A percentile compares a stretch with the other conserved stretches of the same genome.
Evolutionary conservation across 2,113 vertebrate genomes (phyloP).

Genomic region (Spea bombifrons): DNA sequence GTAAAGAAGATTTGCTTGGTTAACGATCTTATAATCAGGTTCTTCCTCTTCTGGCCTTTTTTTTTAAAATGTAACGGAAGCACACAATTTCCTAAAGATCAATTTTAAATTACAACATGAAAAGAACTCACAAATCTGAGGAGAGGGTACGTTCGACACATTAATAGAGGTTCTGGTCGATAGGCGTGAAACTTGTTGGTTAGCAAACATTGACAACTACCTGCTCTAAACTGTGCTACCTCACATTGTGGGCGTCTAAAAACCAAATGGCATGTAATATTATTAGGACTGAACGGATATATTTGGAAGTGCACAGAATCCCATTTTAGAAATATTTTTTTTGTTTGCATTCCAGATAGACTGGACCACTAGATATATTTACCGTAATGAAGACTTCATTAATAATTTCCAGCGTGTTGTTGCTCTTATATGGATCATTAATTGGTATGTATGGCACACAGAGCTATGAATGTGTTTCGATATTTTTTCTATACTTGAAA

Average conservation of each 20-base stretch:
- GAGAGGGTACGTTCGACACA: constrained; percentile 52
- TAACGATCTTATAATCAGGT: background rate
- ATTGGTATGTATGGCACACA: constrained; percentile 1
- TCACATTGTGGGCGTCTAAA: constrained; percentile 34
- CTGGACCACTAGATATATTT: background rate
- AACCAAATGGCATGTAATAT: constrained; percentile 24
- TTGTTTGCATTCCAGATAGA: background rate
- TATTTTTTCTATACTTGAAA: background rate
- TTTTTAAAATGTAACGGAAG: constrained; percentile 41
- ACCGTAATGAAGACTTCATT: background rate
- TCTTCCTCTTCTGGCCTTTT: background rate
- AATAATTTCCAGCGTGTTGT: background rate
- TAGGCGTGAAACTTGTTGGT: constrained; percentile 55
- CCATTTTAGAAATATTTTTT: background rate
- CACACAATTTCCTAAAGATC: constrained; percentile 47
- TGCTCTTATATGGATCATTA: background rate
- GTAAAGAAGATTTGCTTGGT: constrained; percentile 1
- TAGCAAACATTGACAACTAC: constrained; percentile 51
- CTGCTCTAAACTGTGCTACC: constrained; percentile 40
- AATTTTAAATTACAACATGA: constrained; percentile 45
- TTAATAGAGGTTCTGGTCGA: constrained; percentile 52
- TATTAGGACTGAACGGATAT: background rate
- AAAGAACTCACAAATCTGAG: constrained; percentile 41
- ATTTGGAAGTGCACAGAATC: background rate
- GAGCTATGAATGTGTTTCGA: background rate